phyloP scores from a whole-genome alignment of 2,113 vertebrate species.

The Vicugna pacos region DNA sequence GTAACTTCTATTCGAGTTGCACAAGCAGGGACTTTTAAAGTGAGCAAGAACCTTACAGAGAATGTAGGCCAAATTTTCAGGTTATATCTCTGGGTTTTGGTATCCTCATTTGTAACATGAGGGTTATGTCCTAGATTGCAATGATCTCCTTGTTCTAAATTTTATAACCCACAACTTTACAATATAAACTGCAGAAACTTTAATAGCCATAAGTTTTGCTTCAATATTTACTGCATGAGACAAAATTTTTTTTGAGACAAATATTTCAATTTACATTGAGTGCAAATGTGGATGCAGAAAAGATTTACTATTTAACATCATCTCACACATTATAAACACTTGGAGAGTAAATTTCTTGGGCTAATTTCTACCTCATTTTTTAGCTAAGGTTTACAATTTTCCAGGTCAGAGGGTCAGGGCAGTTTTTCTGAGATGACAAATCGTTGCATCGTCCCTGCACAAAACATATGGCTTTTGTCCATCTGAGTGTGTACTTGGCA shows the following conservation, averaged over 20 bases:
- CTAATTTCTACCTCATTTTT: neutral
- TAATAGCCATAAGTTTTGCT: neutral
- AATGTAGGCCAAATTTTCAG: neutral
- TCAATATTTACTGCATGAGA: neutral
- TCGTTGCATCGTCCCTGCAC: neutral
- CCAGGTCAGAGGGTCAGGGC: neutral
- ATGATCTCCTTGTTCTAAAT: neutral
- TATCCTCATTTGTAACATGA: neutral
- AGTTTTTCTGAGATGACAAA: neutral
- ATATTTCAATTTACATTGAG: neutral
- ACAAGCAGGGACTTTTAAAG: neutral
- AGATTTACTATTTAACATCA: neutral
- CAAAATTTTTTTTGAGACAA: neutral
- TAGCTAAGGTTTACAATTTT: neutral
- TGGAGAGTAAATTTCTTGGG: neutral
- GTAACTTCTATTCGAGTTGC: neutral
- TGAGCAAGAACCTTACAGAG: neutral
- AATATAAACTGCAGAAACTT: neutral
- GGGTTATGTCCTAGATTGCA: neutral
- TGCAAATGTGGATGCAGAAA: neutral
- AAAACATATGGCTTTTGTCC: neutral
- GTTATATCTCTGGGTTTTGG: neutral
- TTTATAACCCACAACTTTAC: neutral
- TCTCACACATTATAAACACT: neutral
- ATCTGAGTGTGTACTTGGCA: neutral